Base-by-base conservation (phyloP, 1,140 invertebrate genomes). In the Zophobas atratus region DNA sequence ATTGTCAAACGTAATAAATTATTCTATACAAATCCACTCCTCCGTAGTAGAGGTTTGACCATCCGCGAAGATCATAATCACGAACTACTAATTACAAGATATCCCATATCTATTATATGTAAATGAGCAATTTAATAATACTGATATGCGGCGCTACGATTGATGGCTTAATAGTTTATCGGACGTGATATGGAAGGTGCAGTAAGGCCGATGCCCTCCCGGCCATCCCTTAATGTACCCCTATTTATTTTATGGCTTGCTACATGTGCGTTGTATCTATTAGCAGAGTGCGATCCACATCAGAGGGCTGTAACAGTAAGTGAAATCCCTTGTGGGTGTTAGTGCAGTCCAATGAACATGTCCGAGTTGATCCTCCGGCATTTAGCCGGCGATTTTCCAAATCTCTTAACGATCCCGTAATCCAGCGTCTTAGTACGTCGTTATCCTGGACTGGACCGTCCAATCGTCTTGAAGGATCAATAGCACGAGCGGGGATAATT, bases 341-440 rank as follows among this genome's bases (percentile, higher is more conserved):
- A 75, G 72, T 75, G 41, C 55, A 75, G 72, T 75, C 53, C 72
- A 75, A 77, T 77, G 76, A 63, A 72, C 77, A 79, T 76, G 79
- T 77, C 79, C 76, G 36, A 70, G 49, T 74, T 80, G 76, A 80
- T 80, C 79, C 79, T 71, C 51, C 70, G 73, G 76, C 78, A 81
- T 79, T 81, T 81, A 81, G 76, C 76, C 77, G 78, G 71, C 78
- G 80, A 81, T 81, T 81, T 75, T 79, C 76, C 60, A 78, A 78
- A 78, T 78, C 77, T 78, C 77, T 78, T 78, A 78, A 78, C 77
- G 77, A 78, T 78, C 71, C 49, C 36, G 53, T 78, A 74, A 78
- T 78, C 77, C 77, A 48, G 39, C 77, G 57, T 78, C 77, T 78
- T 67, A 78, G 70, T 78, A 74, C 53, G 56, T 71, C 51, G 76